Evolutionary conservation across 2,888 invertebrate species (phyloP).

Genomic region (Cosmorhoe ocellata): DNA sequence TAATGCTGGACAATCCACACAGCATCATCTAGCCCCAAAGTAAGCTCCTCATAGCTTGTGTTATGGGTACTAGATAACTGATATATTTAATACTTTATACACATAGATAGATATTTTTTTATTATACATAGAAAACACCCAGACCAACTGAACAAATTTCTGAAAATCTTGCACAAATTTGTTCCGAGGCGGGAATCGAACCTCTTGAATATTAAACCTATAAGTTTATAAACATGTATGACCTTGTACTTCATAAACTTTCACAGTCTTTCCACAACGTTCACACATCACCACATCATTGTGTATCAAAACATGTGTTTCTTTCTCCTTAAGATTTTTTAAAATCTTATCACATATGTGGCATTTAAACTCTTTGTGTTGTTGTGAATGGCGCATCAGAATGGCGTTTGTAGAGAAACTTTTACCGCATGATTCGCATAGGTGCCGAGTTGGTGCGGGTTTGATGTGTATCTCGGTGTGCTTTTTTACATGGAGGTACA

Average conservation of each 20-base stretch:
- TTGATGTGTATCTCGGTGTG: slow-evolving; percentile 55
- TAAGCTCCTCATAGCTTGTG: too few species aligned
- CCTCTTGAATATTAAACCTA: not conserved
- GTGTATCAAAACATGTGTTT: slow-evolving; percentile 56
- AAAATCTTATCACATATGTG: slow-evolving; percentile 54
- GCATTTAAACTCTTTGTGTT: slow-evolving; percentile 53
- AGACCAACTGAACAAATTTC: too few species aligned
- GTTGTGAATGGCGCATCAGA: slow-evolving; percentile 55
- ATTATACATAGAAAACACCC: too few species aligned
- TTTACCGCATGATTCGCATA: slow-evolving; percentile 72
- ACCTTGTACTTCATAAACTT: slow-evolving; percentile 45
- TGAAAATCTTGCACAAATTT: too few species aligned
- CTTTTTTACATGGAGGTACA: slow-evolving; percentile 82
- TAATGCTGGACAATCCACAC: too few species aligned
- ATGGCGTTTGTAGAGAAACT: slow-evolving; percentile 63
- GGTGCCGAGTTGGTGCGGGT: slow-evolving; percentile 50
- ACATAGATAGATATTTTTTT: too few species aligned
- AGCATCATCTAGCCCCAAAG: too few species aligned
- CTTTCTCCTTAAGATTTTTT: slow-evolving; percentile 41
- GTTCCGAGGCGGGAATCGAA: too few species aligned
- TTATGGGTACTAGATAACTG: too few species aligned
- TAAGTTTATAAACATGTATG: slow-evolving; percentile 46
- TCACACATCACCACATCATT: slow-evolving; percentile 66
- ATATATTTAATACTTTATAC: too few species aligned
- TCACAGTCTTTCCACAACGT: slow-evolving; percentile 61